phyloP scores from a whole-genome alignment of 1,140 invertebrate species.

The Heliothis virescens region DNA sequence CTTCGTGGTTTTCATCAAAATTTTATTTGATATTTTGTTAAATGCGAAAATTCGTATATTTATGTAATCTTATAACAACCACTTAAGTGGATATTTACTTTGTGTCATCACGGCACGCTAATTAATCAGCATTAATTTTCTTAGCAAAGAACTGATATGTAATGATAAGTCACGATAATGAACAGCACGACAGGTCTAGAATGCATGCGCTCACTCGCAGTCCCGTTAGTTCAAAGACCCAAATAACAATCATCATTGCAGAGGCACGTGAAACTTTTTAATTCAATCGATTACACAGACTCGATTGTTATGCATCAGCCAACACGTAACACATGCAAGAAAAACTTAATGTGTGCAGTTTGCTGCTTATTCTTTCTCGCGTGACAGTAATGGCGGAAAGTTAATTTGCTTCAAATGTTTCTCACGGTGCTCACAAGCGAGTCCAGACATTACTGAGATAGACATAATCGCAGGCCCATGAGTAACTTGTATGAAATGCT shows the following conservation, averaged over 20 bases:
- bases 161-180: slow-evolving; percentile 48
- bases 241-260: slow-evolving; percentile 66
- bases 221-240: slow-evolving; percentile 78
- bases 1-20: slow-evolving; percentile 14
- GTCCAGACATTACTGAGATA: slow-evolving; percentile 62
- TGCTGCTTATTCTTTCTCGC: slow-evolving; percentile 63
- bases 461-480: slow-evolving; percentile 40
- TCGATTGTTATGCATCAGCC: slow-evolving; percentile 51
- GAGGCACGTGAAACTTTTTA: slow-evolving; percentile 63
- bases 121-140: slow-evolving; percentile 12
- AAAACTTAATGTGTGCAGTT: slow-evolving; percentile 62
- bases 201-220: slow-evolving; percentile 63
- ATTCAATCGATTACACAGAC: slow-evolving; percentile 56
- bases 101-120: neutral
- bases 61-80: neutral
- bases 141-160: slow-evolving; percentile 3
- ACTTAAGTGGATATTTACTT: neutral
- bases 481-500: slow-evolving; percentile 36
- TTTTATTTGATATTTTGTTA: slow-evolving; percentile 12
- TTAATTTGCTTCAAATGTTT: slow-evolving; percentile 73
- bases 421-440: slow-evolving; percentile 71
- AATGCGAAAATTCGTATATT: neutral
- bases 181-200: slow-evolving; percentile 64
- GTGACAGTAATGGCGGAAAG: slow-evolving; percentile 73
- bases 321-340: slow-evolving; percentile 60